A percentile compares a stretch with the other conserved stretches of the same genome.
Evolutionary conservation across 2,797 vertebrate genomes (phyloP).

Genomic region (Betta splendens): DNA sequence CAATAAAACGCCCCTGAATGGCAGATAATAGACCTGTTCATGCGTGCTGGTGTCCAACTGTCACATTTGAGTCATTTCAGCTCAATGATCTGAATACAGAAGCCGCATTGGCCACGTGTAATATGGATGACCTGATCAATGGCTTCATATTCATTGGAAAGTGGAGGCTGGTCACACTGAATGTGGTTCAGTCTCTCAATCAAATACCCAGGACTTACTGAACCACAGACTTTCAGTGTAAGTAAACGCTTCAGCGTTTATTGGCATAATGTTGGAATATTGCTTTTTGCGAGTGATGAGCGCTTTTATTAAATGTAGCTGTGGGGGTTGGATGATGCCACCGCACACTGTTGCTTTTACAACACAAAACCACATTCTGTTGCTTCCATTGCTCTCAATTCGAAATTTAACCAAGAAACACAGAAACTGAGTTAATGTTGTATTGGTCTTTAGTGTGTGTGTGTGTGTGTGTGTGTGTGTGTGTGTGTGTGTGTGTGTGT

Average conservation of each 20-base stretch:
- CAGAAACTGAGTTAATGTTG: conserved; percentile 2
- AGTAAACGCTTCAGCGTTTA: too few relatives aligned
- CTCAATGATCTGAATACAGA: conserved; percentile 1
- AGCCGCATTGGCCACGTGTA: conserved; percentile 9
- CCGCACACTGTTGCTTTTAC: conserved; percentile 6
- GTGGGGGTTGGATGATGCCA: conserved; percentile 21
- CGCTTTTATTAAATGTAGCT: conserved; percentile 29
- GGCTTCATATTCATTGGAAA: conserved; percentile 21
- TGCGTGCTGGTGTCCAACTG: conserved; percentile 17
- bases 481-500: background rate
- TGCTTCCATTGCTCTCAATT: conserved; percentile 31
- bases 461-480: conserved; percentile 18
- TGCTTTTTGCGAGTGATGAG: background rate
- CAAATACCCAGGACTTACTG: background rate
- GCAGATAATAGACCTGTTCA: conserved; percentile 7
- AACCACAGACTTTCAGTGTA: background rate
- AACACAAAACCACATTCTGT: conserved; percentile 9
- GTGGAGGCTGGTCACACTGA: conserved; percentile 1
- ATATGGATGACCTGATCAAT: conserved; percentile 19
- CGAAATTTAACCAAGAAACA: too few relatives aligned
- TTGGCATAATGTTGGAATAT: too few relatives aligned
- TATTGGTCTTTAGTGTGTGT: conserved; percentile 29
- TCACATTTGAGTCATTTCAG: conserved; percentile 22
- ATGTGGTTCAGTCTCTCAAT: background rate
- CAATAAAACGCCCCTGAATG: background rate